A percentile compares a stretch with the other conserved stretches of the same genome.
phyloP scores from a whole-genome alignment of 2,113 vertebrate genomes.

The Myotis davidii region DNA sequence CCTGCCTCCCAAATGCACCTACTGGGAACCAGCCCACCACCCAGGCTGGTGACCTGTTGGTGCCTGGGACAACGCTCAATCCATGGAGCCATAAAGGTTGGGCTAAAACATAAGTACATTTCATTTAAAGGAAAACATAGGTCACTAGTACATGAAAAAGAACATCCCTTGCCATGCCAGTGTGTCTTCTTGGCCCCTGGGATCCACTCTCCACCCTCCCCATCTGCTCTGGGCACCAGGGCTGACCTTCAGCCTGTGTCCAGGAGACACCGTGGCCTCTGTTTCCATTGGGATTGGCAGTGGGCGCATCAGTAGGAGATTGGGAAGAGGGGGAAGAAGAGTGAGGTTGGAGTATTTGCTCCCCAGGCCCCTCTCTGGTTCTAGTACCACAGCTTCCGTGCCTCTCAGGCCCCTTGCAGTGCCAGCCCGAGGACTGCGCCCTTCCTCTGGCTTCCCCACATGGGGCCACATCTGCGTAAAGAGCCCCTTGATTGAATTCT shows the following conservation, averaged over 20 bases:
- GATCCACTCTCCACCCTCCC: neutral
- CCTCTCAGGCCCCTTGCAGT: neutral
- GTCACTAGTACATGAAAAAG: neutral
- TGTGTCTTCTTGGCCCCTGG: neutral
- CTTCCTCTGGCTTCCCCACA: neutral
- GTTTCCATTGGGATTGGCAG: neutral
- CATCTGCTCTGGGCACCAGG: neutral
- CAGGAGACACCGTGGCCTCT: neutral
- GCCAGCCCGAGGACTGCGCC: neutral
- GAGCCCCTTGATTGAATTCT: neutral
- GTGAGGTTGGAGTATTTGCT: accelerated
- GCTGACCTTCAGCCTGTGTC: too few relatives aligned
- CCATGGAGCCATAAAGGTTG: too few relatives aligned
- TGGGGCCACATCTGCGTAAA: neutral
- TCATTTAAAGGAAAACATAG: neutral
- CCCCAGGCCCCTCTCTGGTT: neutral
- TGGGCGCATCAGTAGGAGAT: neutral
- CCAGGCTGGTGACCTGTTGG: too few relatives aligned
- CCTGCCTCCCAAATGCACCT: neutral
- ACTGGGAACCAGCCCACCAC: too few relatives aligned
- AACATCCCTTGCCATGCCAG: neutral
- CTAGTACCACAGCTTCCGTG: neutral
- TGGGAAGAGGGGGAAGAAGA: neutral
- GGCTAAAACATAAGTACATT: neutral
- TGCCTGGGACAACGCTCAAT: too few relatives aligned